Conservation (phyloP, 2,888 invertebrate genomes). For the Lasioglossum lativentre region DNA sequence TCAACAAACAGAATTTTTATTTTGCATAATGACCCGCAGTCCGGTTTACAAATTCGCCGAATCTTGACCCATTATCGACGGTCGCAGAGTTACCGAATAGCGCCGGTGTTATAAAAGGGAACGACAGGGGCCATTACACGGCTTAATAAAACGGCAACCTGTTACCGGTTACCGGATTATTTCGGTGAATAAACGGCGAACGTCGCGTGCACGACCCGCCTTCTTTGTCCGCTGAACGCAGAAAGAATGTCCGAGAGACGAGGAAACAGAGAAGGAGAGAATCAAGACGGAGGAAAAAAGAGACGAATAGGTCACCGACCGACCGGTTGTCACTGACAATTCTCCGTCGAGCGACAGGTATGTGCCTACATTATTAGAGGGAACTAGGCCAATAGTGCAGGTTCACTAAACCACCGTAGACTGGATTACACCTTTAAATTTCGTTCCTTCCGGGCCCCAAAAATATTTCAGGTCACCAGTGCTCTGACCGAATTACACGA, state of each 20-base stretch:
- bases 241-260: conserved; percentile 40
- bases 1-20: no score
- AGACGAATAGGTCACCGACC: conserved; percentile 66
- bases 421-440: conserved; percentile 60
- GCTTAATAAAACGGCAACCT: conserved; percentile 55
- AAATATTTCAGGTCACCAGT: conserved; percentile 36
- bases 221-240: conserved; percentile 23
- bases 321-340: conserved; percentile 68
- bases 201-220: conserved; percentile 53
- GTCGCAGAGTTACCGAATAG: not conserved
- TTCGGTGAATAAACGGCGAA: conserved; percentile 59
- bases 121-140: conserved; percentile 33
- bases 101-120: conserved; percentile 26
- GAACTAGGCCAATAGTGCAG: conserved; percentile 74
- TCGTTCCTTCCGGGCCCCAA: conserved; percentile 25
- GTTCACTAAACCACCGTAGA: conserved; percentile 66
- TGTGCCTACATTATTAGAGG: conserved; percentile 50
- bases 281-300: conserved; percentile 19
- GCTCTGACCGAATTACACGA: conserved; percentile 48
- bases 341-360: conserved; percentile 51
- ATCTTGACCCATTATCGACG: not conserved
- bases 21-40: no score
- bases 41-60: not conserved
- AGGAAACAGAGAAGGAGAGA: conserved; percentile 7
- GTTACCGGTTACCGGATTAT: conserved; percentile 71